Percentiles rank a stretch among this genome's conserved stretches.
These are phyloP conservation scores for Capromys pilorides DNA, from an alignment of 2,797 vertebrate genomes.

Conservation along the genomic window DNA sequence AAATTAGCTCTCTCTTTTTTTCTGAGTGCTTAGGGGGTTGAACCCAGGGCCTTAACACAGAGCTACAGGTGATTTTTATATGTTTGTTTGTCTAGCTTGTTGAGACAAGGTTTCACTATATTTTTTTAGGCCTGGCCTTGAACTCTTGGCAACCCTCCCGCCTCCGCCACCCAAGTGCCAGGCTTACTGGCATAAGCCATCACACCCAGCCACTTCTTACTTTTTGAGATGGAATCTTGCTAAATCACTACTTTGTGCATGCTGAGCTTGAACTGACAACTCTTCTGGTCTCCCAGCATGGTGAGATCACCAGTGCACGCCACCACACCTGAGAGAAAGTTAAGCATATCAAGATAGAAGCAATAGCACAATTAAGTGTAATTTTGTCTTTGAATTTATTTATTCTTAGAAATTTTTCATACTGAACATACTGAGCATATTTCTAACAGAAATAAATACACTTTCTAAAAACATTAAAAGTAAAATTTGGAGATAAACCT, in stretches of 20 bases:
- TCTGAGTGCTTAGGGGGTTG: neutral
- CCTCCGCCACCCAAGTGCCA: neutral
- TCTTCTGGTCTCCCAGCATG: neutral
- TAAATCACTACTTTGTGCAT: neutral
- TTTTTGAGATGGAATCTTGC: neutral
- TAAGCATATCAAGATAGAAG: neutral
- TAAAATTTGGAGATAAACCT: neutral
- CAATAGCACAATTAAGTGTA: neutral
- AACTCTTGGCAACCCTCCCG: neutral
- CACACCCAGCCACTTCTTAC: neutral
- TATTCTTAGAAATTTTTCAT: slow-evolving; percentile 1
- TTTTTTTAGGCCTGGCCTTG: neutral
- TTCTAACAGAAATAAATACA: slow-evolving; percentile 2
- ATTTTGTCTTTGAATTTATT: slow-evolving; percentile 35
- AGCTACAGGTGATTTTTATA: neutral
- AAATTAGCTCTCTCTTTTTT: neutral
- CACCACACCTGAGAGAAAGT: neutral
- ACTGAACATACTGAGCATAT: slow-evolving; percentile 9
- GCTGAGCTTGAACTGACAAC: neutral
- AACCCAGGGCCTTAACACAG: neutral
- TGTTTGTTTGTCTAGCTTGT: neutral
- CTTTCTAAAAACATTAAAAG: slow-evolving; percentile 29
- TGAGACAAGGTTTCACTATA: neutral
- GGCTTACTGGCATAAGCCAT: neutral
- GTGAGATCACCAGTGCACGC: neutral